A percentile compares a stretch with the other conserved stretches of the same genome.
These are phyloP conservation scores for Pituophis catenifer DNA, from an alignment of 2,113 vertebrate genomes.

Conservation along the genomic window DNA sequence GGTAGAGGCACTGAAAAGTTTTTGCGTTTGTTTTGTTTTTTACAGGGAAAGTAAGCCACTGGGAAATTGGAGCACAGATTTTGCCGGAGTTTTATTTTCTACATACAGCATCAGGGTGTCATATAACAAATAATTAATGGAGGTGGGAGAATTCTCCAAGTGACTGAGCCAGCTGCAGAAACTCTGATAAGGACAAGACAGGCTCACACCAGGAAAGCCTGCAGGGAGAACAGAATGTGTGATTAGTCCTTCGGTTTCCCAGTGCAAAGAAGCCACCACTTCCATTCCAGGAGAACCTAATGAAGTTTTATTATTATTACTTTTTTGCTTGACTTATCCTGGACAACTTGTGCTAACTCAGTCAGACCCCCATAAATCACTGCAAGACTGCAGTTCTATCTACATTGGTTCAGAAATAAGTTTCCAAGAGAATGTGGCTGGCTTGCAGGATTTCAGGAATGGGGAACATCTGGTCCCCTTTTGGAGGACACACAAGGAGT, in stretches of 20 bases:
- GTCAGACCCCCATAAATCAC: background rate
- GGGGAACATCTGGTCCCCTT: background rate
- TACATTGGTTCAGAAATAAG: background rate
- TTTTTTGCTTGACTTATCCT: background rate
- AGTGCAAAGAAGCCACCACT: background rate
- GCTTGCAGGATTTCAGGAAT: background rate
- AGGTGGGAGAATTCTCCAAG: background rate
- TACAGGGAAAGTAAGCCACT: background rate
- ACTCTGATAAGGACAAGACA: background rate
- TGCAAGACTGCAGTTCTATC: background rate
- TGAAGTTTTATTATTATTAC: background rate
- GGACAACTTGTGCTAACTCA: background rate
- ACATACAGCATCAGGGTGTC: background rate
- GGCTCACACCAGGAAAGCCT: background rate
- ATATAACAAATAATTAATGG: background rate
- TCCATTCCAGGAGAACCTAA: background rate
- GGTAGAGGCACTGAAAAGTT: background rate
- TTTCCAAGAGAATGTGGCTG: background rate
- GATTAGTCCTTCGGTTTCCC: background rate
- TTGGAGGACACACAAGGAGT: background rate
- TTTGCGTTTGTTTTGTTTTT: background rate
- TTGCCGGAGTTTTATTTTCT: background rate
- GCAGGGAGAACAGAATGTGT: background rate
- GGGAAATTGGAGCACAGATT: background rate
- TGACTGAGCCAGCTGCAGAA: background rate